Base-by-base conservation (phyloP, 2,888 invertebrate species). In the Trimorus sp. region DNA sequence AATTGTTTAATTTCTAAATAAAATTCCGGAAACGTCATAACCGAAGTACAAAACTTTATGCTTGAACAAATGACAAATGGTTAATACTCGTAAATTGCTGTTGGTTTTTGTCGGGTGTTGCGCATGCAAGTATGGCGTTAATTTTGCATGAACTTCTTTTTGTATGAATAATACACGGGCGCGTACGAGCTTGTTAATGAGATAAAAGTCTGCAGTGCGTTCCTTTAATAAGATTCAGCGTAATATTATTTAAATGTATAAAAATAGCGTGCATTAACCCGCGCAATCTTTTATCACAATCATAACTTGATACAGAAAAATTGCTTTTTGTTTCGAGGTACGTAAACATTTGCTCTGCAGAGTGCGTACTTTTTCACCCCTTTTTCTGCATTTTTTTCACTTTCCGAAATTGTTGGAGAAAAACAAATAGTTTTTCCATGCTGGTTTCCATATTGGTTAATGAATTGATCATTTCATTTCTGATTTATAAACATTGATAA, bases 71-170 rank as follows among this genome's bases (percentile, higher is more conserved):
- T 73, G 68, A 79, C 66, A 79, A 73, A 73, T 66, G 36, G 49
- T 66, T 78, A 73, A 79, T 79, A 62, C 37, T 49, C 66, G 62
- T 73, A 79, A 79, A 79, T 79, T 73, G 62, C 68, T 73, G 66
- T 54, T 16, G 68, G 73, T 66, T 37, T 79, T 73, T 73, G 60
- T 73, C 60, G 68, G 62, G 14, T 40, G 53, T 60, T 60, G 45
- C 53, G 49, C 68, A 62, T 62, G 68, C 68, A 71, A 73, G 71
- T 68, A 73, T 56, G 79, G 70, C 70, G 63, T 68, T 74, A 79
- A 74, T 75, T 65, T 69, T 74, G 75, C 40, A 40, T 26, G 26
- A 48, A 70, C 42, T 74, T 70, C 56, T 56, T 73, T 73, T 62
- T 62, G 62, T 62, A 40, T 70, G 70, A 79, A 69, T 79, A 69